Evolutionary conservation across 2,888 invertebrate species (phyloP).

Genomic region (Eupithecia pulchellata): DNA sequence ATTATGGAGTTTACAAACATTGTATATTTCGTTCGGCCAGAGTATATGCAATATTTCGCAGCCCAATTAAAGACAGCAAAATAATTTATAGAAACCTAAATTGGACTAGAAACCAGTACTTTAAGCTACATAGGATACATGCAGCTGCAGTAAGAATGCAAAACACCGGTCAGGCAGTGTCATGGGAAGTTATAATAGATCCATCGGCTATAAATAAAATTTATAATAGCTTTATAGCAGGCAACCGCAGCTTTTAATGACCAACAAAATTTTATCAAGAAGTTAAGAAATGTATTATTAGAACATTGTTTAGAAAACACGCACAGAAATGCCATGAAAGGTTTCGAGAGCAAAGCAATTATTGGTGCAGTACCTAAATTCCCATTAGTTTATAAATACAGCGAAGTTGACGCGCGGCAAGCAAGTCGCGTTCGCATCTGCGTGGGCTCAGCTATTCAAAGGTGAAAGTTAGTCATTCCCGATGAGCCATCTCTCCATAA

Average conservation of each 20-base stretch:
- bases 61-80: too few species aligned
- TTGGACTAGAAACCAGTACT: slow-evolving; percentile 1
- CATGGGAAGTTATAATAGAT: slow-evolving; percentile 23
- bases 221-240: slow-evolving; percentile 35
- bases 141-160: slow-evolving; percentile 31
- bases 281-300: slow-evolving; percentile 33
- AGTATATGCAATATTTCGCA: too few species aligned
- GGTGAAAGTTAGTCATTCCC: slow-evolving; percentile 62
- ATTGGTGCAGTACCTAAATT: slow-evolving; percentile 34
- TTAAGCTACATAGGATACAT: slow-evolving; percentile 17
- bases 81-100: not conserved
- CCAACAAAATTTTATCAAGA: slow-evolving; percentile 34
- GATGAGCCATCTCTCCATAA: slow-evolving; percentile 48
- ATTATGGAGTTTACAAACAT: too few species aligned
- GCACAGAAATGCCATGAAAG: slow-evolving; percentile 30
- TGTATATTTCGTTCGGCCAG: too few species aligned
- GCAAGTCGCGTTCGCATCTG: slow-evolving; percentile 31
- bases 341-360: slow-evolving; percentile 35
- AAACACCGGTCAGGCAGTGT: slow-evolving; percentile 19
- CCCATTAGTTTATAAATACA: slow-evolving; percentile 45
- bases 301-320: slow-evolving; percentile 35
- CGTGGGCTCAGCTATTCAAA: slow-evolving; percentile 58
- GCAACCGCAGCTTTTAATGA: slow-evolving; percentile 36
- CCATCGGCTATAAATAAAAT: slow-evolving; percentile 23
- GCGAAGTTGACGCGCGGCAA: slow-evolving; percentile 43